Percentiles rank a stretch among this genome's conserved stretches.
Evolutionary conservation across 1,140 invertebrate genomes (phyloP).

Genomic region (Choristoneura fumiferana): DNA sequence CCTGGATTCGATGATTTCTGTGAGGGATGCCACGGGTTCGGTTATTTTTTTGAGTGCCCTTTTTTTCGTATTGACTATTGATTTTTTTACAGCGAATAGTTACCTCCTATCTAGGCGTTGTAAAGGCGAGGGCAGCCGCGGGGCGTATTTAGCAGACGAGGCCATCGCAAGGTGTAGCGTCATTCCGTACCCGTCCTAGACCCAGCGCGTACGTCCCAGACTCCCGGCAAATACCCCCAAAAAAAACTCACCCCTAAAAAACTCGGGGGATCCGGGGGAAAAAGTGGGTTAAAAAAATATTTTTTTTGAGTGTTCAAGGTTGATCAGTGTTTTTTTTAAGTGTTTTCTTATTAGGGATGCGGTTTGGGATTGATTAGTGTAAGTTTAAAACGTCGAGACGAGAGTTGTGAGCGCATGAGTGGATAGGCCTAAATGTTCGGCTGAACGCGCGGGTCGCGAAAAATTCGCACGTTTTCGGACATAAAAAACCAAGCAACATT

Average conservation of each 20-base stretch:
- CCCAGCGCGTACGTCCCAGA: background rate
- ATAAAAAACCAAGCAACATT: slow-evolving; percentile 3
- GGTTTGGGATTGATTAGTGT: background rate
- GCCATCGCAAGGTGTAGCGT: background rate
- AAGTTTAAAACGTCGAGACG: too few species aligned
- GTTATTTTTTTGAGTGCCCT: too few species aligned
- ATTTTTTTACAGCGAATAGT: too few species aligned
- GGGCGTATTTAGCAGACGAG: background rate
- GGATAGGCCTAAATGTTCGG: slow-evolving; percentile 15
- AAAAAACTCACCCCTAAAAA: slow-evolving; percentile 6
- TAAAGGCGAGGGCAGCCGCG: background rate
- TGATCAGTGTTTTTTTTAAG: background rate
- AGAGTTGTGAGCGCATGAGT: too few species aligned
- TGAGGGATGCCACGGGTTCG: too few species aligned
- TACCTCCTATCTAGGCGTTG: too few species aligned
- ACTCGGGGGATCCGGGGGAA: too few species aligned
- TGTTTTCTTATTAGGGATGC: background rate
- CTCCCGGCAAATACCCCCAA: background rate
- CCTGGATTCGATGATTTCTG: too few species aligned
- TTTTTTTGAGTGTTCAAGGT: too few species aligned
- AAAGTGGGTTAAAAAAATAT: too few species aligned
- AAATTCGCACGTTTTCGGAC: slow-evolving; percentile 7
- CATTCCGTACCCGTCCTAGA: background rate
- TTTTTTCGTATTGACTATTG: too few species aligned
- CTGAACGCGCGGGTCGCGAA: background rate